phyloP scores from a whole-genome alignment of 2,888 invertebrate species.

The Creontiades dilutus region DNA sequence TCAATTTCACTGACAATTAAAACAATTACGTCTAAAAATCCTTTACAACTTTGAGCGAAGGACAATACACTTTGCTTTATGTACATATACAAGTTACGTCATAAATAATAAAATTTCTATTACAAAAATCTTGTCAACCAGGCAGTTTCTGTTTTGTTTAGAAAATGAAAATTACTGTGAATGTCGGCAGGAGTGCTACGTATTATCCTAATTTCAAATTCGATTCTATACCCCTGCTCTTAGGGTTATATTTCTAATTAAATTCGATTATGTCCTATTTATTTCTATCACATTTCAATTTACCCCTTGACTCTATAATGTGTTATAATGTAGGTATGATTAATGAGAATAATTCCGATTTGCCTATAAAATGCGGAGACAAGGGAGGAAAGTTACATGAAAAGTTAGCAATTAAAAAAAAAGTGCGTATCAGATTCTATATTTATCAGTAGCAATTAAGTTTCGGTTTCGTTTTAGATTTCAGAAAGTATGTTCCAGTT shows the following conservation, averaged over 20 bases:
- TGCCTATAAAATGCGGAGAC: no score
- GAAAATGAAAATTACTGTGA: neutral
- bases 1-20: neutral
- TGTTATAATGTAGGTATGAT: neutral
- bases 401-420: no score
- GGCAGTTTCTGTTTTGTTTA: neutral
- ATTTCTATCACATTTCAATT: constrained; percentile 20
- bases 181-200: constrained; percentile 1
- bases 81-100: neutral
- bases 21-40: neutral
- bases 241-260: no score
- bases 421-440: no score
- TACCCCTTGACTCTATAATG: neutral
- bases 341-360: no score
- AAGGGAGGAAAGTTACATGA: no score
- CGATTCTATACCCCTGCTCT: neutral
- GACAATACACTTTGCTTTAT: neutral
- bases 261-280: neutral
- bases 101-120: neutral
- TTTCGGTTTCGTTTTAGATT: no score
- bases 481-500: no score
- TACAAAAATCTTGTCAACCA: neutral
- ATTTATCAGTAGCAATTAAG: no score
- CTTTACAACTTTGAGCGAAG: neutral
- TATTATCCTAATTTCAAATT: neutral